Conservation (phyloP, 2,797 vertebrate species). For the Lepilemur ruficaudatus region DNA sequence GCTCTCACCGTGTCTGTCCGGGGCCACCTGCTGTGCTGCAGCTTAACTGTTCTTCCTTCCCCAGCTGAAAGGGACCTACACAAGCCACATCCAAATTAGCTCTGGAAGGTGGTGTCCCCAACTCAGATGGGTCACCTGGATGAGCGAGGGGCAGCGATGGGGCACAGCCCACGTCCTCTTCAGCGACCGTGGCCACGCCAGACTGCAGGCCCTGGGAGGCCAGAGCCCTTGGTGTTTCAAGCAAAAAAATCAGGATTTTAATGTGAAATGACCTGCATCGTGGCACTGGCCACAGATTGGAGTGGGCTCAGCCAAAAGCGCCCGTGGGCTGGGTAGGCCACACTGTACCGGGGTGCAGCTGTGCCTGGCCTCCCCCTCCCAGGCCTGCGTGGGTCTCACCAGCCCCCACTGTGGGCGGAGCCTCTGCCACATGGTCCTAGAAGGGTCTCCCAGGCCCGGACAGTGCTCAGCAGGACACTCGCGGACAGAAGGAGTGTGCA, state of each 20-base stretch:
- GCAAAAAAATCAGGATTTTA: background rate
- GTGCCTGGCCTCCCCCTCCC: background rate
- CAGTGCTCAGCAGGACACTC: background rate
- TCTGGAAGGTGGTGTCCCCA: background rate
- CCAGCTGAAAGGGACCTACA: background rate
- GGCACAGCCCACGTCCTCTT: background rate
- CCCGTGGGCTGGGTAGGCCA: background rate
- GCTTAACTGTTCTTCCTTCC: background rate
- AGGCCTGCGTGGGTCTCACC: background rate
- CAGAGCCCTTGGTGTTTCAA: background rate
- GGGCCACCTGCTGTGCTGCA: background rate
- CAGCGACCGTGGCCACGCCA: rapidly evolving
- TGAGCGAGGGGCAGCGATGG: background rate
- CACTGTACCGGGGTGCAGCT: background rate
- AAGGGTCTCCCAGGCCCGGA: background rate
- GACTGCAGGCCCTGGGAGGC: background rate
- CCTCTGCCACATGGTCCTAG: background rate
- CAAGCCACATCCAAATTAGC: background rate
- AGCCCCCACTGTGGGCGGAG: too few species aligned
- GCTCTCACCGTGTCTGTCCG: background rate
- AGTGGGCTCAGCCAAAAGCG: background rate
- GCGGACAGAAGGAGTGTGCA: background rate
- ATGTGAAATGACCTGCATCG: background rate
- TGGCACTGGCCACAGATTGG: background rate
- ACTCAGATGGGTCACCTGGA: background rate